phyloP scores from a whole-genome alignment of 2,888 invertebrate species.

The Perithous albicinctus region DNA sequence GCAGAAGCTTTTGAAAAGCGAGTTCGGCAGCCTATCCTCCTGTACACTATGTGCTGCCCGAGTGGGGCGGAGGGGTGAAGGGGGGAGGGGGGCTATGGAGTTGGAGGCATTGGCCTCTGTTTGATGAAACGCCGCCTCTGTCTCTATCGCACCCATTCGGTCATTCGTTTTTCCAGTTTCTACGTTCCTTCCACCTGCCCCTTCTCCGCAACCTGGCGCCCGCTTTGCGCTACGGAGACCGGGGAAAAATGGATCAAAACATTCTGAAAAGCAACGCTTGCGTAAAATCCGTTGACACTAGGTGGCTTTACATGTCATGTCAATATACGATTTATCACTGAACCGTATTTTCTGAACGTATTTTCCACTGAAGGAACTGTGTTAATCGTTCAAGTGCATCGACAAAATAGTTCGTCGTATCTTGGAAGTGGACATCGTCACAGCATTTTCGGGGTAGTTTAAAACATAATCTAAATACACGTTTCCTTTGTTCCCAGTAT shows the following conservation, averaged over 20 bases:
- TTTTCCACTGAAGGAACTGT: no score
- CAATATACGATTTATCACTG: no score
- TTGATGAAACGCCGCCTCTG: constrained; percentile 72
- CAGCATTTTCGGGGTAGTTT: no score
- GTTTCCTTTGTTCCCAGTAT: no score
- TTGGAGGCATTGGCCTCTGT: constrained; percentile 63
- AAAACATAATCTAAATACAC: no score
- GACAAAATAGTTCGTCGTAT: no score
- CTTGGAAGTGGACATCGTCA: no score
- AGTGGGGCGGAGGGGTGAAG: constrained; percentile 63
- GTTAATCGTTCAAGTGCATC: no score
- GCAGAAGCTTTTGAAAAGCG: constrained; percentile 80
- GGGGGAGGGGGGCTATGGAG: background rate
- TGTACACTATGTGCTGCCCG: constrained; percentile 73
- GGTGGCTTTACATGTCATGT: no score
- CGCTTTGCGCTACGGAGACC: background rate
- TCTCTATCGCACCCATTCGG: constrained; percentile 50
- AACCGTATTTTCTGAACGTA: no score
- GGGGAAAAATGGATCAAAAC: background rate
- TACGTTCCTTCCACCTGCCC: constrained; percentile 42
- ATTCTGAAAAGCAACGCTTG: background rate
- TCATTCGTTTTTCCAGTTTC: constrained; percentile 64
- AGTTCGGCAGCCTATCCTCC: constrained; percentile 51
- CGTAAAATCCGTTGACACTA: no score
- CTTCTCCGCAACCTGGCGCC: background rate